These are phyloP conservation scores for Carettochelys insculpta DNA, from an alignment of 2,113 vertebrate genomes.

Conservation along the genomic window DNA sequence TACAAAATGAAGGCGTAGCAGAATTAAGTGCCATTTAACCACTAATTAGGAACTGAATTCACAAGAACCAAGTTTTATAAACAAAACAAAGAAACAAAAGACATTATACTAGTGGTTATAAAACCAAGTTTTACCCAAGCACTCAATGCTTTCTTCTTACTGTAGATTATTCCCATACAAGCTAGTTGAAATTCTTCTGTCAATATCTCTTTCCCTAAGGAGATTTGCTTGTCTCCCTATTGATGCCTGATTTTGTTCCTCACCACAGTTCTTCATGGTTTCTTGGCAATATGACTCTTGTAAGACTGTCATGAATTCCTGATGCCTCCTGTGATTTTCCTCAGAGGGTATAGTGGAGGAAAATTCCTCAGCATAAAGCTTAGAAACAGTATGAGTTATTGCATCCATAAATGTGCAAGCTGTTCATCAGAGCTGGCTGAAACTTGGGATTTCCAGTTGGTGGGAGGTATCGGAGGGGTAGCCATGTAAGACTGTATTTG, in stretches of 20 bases:
- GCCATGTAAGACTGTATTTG: too few species aligned
- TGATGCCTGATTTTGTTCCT: too few species aligned
- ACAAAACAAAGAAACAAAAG: neutral
- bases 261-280: neutral
- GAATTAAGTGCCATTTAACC: neutral
- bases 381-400: neutral
- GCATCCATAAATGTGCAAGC: neutral
- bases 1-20: neutral
- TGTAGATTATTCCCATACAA: neutral
- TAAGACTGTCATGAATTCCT: neutral
- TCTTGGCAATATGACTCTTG: neutral
- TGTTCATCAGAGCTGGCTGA: neutral
- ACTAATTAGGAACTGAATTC: neutral
- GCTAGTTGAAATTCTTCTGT: neutral
- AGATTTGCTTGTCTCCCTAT: too few species aligned
- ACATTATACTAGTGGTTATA: too few species aligned
- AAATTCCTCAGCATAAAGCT: neutral
- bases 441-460: neutral
- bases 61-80: neutral
- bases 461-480: too few species aligned
- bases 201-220: neutral
- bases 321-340: neutral
- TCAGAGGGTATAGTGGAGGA: neutral
- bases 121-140: neutral
- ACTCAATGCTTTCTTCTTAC: neutral